Percentiles rank a stretch among this genome's conserved stretches.
Conservation (phyloP, 2,797 vertebrate genomes). For the Gastrophryne carolinensis region DNA sequence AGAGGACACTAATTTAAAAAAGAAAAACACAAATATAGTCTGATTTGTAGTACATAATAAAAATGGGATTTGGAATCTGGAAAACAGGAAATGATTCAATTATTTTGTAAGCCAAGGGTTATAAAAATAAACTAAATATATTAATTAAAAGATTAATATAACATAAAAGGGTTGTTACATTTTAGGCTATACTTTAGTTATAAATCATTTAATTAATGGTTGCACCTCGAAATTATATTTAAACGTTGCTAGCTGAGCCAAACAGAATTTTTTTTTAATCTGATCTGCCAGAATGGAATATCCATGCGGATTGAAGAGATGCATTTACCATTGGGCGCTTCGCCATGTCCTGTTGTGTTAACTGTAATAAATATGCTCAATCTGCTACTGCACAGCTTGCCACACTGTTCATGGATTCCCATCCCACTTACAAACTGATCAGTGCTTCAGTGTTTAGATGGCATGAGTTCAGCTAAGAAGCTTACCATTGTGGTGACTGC, state of each 20-base stretch:
- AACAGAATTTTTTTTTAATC: constrained; percentile 28
- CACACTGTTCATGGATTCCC: constrained; percentile 3
- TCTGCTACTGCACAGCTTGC: constrained; percentile 23
- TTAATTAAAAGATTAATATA: too few relatives aligned
- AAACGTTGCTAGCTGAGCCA: not conserved
- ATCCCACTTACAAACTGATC: constrained; percentile 35
- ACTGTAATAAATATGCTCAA: constrained; percentile 38
- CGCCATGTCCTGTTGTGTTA: constrained; percentile 44
- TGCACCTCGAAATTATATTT: not conserved
- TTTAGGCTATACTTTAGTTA: too few relatives aligned
- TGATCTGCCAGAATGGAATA: constrained; percentile 37
- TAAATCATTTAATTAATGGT: too few relatives aligned
- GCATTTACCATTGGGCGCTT: constrained; percentile 33
- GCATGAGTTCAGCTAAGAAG: constrained; percentile 38
- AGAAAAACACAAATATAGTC: too few relatives aligned
- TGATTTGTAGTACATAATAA: too few relatives aligned
- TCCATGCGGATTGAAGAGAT: constrained; percentile 16
- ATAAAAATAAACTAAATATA: too few relatives aligned
- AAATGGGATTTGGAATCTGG: too few relatives aligned
- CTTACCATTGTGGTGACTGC: constrained; percentile 24
- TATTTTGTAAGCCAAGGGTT: too few relatives aligned
- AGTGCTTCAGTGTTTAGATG: constrained; percentile 4
- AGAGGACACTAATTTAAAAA: too few relatives aligned
- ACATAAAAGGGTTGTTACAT: too few relatives aligned
- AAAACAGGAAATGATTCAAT: too few relatives aligned